Conservation (phyloP, 1,140 invertebrate species). For the Drosophila jambulina region DNA sequence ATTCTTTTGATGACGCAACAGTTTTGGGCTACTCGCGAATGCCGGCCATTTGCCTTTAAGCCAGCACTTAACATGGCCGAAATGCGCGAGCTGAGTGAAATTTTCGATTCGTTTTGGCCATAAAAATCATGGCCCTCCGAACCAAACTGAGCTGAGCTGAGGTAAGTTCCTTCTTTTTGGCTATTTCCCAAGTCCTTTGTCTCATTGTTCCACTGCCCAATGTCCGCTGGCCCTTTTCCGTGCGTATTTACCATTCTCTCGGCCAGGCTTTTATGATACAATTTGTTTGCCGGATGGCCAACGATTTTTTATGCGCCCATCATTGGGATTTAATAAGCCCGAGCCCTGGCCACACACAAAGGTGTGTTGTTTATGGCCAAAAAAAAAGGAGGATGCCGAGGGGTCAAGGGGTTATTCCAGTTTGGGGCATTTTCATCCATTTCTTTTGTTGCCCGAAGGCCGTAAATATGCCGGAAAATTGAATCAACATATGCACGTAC, state of each 20-base stretch:
- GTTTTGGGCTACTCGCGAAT: constrained; percentile 33
- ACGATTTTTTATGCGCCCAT: constrained; percentile 68
- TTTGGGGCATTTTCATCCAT: constrained; percentile 25
- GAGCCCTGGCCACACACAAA: constrained; percentile 45
- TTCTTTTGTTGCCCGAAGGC: constrained; percentile 35
- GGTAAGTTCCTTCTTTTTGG: constrained; percentile 46
- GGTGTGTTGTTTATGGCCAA: constrained; percentile 46
- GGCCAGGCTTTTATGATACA: constrained; percentile 68
- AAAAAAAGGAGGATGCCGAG: background rate
- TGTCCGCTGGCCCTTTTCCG: constrained; percentile 43
- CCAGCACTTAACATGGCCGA: constrained; percentile 67
- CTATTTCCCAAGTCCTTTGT: constrained; percentile 61
- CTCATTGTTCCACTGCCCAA: constrained; percentile 55
- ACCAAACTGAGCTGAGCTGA: constrained; percentile 25
- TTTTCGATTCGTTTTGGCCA: constrained; percentile 70
- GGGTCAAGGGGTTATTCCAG: constrained; percentile 33
- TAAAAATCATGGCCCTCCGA: constrained; percentile 67
- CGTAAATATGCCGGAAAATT: constrained; percentile 42
- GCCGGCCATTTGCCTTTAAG: constrained; percentile 36
- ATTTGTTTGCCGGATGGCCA: constrained; percentile 65
- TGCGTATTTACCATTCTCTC: constrained; percentile 70
- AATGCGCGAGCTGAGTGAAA: constrained; percentile 73
- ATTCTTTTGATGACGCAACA: constrained; percentile 63
- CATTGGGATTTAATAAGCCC: constrained; percentile 81
- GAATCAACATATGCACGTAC: constrained; percentile 41